These are phyloP conservation scores for Echinarachnius parma DNA, from an alignment of 53 echinoderm and acorn worm species.

Conservation along the genomic window DNA sequence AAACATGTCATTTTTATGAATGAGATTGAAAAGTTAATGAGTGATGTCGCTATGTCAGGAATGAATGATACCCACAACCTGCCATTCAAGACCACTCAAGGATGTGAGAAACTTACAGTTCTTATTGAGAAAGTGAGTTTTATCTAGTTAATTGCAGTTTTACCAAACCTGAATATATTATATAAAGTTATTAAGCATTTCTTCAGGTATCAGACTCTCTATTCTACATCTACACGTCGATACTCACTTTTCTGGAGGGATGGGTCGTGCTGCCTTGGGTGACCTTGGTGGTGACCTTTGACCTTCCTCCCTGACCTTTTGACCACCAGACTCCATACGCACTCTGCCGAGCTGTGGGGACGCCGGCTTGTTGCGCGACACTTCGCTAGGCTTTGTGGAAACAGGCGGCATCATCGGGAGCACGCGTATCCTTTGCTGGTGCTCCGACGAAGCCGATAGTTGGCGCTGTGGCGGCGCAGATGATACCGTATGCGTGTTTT, in stretches of 20 bases:
- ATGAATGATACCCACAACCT: too few relatives aligned
- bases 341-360: conserved; percentile 31
- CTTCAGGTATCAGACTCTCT: too few relatives aligned
- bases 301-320: conserved; percentile 28
- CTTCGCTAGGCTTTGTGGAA: conserved; percentile 36
- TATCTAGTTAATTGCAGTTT: too few relatives aligned
- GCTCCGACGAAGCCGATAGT: conserved; percentile 12
- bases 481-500: background rate
- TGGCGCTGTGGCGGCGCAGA: background rate
- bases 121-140: too few relatives aligned
- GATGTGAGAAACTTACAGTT: too few relatives aligned
- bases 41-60: too few relatives aligned
- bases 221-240: too few relatives aligned
- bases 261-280: conserved; percentile 23
- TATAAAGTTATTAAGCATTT: too few relatives aligned
- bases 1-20: too few relatives aligned
- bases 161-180: too few relatives aligned
- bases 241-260: conserved; percentile 30
- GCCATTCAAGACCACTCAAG: too few relatives aligned
- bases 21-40: too few relatives aligned
- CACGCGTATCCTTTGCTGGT: conserved; percentile 34
- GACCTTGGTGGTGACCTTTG: conserved; percentile 45
- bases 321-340: background rate
- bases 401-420: conserved; percentile 35
- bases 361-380: conserved; percentile 3